Base-by-base conservation (phyloP, 2,888 invertebrate species). In the Papilio elwesi region DNA sequence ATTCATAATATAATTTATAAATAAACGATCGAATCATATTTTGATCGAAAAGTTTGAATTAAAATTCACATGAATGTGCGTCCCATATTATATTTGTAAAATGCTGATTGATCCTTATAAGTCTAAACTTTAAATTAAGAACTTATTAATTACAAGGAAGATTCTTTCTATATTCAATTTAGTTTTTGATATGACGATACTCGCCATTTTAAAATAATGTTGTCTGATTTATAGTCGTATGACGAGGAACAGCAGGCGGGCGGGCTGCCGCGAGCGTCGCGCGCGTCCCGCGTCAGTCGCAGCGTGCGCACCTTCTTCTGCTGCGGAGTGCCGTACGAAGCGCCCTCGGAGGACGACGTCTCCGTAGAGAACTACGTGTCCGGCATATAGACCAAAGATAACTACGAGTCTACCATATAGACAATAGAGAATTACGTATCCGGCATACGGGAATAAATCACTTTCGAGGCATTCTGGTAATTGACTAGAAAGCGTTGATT, bases 251-350 rank as follows among this genome's bases (percentile, higher is more conserved):
- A 90, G 77, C 91, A 90, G 80, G 91, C 90, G 79, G 85, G 92
- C 85, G 92, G 91, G 90, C 87, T 91, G 90, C 89, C 92, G 85
- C 91, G 91, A 79, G 90, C 86, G 75, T 90, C 90, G 82, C 76
- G 79, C 49, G 79, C 82, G 68, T 90, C 90, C 47, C 90, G 90
- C 71, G 85, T 90, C 64, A 85, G 87, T 52, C 91, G 89, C 81
- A 90, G 80, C 68, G 82, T 91, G 76, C 90, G 91, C 12, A 87
- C 89, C 76, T 82, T 92, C 79, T 85, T 93, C 84, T 93, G 93
- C 83, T 93, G 93, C 81, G 92, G 92, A 72, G 82, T 87, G 57
- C 80, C 84, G 51, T 83, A 88, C 81, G 86, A 87, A 47, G 82
- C 88, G 6, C 85, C 90, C 78, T 91, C 92, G 74, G 92, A 92